A percentile compares a stretch with the other conserved stretches of the same genome.
Evolutionary conservation across 2,113 vertebrate genomes (phyloP).

Genomic region (Nematolebias whitei): DNA sequence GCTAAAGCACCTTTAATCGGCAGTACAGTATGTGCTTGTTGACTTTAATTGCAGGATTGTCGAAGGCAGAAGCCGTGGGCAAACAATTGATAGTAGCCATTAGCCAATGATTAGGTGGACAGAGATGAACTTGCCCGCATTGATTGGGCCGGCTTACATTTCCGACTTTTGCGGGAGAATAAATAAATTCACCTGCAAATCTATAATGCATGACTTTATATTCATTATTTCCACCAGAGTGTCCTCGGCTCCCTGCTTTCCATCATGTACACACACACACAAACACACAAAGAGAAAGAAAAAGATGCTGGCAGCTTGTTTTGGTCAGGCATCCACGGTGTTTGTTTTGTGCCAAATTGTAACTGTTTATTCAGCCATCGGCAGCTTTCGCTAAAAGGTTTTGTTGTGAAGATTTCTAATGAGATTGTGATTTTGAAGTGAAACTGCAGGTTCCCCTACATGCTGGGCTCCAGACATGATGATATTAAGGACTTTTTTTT

Average conservation of each 20-base stretch:
- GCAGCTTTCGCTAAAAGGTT: slow-evolving; percentile 61
- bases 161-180: slow-evolving; percentile 79
- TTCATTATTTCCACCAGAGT: slow-evolving; percentile 78
- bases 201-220: slow-evolving; percentile 81
- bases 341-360: slow-evolving; percentile 73
- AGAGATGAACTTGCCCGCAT: slow-evolving; percentile 82
- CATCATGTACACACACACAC: slow-evolving; percentile 63
- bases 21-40: slow-evolving; percentile 70
- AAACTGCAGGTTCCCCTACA: slow-evolving; percentile 51
- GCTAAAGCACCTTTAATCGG: slow-evolving; percentile 75
- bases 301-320: slow-evolving; percentile 69
- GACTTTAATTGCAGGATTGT: slow-evolving; percentile 78
- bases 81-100: slow-evolving; percentile 84
- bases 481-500: slow-evolving; percentile 64
- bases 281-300: neutral
- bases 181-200: slow-evolving; percentile 81
- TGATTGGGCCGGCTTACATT: slow-evolving; percentile 80
- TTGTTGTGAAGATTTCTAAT: slow-evolving; percentile 73
- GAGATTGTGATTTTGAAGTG: slow-evolving; percentile 53
- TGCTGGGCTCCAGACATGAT: slow-evolving; percentile 48
- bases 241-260: slow-evolving; percentile 62
- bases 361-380: slow-evolving; percentile 79
- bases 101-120: slow-evolving; percentile 84
- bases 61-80: slow-evolving; percentile 65
- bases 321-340: slow-evolving; percentile 62